A percentile compares a stretch with the other conserved stretches of the same genome.
These are phyloP conservation scores for Hyles vespertilio DNA, from an alignment of 1,140 invertebrate genomes.

Conservation along the genomic window DNA sequence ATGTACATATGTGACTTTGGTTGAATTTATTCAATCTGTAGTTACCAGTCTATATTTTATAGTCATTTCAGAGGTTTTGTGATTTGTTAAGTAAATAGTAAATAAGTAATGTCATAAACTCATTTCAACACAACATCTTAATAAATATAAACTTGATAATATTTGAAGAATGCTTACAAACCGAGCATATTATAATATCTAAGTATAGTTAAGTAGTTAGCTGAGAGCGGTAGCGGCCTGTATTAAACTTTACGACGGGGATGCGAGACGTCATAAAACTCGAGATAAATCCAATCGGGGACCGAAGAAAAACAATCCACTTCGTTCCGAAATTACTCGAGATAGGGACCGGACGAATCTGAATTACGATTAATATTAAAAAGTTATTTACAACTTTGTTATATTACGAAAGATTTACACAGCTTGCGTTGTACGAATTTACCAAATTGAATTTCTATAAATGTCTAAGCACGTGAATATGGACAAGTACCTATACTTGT, in stretches of 20 bases:
- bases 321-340: conserved; percentile 51
- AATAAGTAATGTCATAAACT: too few relatives aligned
- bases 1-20: background rate
- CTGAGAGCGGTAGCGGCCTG: conserved; percentile 54
- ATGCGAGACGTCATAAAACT: conserved; percentile 67
- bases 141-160: background rate
- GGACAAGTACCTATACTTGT: too few relatives aligned
- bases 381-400: conserved; percentile 9
- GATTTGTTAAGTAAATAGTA: too few relatives aligned
- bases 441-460: background rate
- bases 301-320: conserved; percentile 66
- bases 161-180: conserved; percentile 5
- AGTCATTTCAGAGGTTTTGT: too few relatives aligned
- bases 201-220: conserved; percentile 13
- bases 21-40: background rate
- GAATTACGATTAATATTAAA: conserved; percentile 27
- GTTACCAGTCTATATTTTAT: background rate
- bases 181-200: conserved; percentile 9
- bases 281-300: conserved; percentile 67
- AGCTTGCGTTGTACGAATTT: background rate
- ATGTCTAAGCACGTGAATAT: too few relatives aligned
- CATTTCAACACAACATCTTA: too few relatives aligned
- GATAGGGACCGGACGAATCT: conserved; percentile 29
- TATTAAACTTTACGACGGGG: conserved; percentile 70
- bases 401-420: background rate